Percentiles rank a stretch among this genome's conserved stretches.
Conservation (phyloP, 1,140 invertebrate genomes). For the Zaprionus camerounensis region DNA sequence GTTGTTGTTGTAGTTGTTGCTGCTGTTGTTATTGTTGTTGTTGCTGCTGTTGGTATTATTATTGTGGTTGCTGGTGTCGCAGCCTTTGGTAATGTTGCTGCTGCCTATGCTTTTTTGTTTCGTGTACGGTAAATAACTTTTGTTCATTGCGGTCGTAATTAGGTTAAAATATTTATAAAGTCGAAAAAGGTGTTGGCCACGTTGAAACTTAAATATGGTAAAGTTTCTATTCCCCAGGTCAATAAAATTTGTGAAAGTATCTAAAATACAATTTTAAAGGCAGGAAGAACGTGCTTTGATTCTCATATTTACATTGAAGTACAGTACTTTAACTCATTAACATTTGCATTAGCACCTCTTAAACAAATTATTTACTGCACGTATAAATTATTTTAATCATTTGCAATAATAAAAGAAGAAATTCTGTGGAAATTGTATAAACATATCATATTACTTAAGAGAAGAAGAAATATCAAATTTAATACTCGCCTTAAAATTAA, state of each 20-base stretch:
- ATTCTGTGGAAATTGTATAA: too few relatives aligned
- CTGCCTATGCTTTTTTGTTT: slow-evolving; percentile 28
- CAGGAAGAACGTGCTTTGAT: not conserved
- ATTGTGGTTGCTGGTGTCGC: slow-evolving; percentile 21
- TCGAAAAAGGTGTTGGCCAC: slow-evolving; percentile 12
- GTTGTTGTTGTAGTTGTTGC: slow-evolving; percentile 25
- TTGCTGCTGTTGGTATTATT: slow-evolving; percentile 18
- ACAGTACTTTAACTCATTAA: too few relatives aligned
- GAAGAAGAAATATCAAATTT: too few relatives aligned
- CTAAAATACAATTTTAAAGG: not conserved
- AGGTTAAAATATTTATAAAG: slow-evolving; percentile 62
- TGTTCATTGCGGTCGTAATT: slow-evolving; percentile 53
- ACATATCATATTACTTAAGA: too few relatives aligned
- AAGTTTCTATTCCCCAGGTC: slow-evolving; percentile 13
- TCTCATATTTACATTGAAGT: too few relatives aligned
- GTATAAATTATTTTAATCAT: too few relatives aligned
- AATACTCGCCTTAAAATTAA: too few relatives aligned
- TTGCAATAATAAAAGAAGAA: too few relatives aligned
- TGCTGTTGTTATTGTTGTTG: slow-evolving; percentile 28
- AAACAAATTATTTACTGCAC: too few relatives aligned
- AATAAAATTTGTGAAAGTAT: slow-evolving; percentile 6
- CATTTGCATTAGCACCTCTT: too few relatives aligned
- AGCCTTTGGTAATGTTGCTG: slow-evolving; percentile 26
- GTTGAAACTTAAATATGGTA: slow-evolving; percentile 10
- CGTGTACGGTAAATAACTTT: slow-evolving; percentile 46